These are phyloP conservation scores for Platynereis dumerilii DNA, from an alignment of 2,888 invertebrate genomes.

Conservation along the genomic window DNA sequence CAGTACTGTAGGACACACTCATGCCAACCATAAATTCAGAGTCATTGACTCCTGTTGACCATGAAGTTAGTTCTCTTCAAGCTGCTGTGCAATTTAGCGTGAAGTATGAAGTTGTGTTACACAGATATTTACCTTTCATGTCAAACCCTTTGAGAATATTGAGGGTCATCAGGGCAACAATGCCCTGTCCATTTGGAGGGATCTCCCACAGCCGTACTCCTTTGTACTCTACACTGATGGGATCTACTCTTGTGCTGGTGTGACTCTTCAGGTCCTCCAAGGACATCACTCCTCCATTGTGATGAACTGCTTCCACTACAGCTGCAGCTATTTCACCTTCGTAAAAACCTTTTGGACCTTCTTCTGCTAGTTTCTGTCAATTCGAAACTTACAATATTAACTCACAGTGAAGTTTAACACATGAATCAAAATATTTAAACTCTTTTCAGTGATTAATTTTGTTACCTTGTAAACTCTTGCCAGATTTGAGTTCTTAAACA, in stretches of 20 bases:
- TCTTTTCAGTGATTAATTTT: too few relatives aligned
- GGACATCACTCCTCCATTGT: slow-evolving; percentile 54
- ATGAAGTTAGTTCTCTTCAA: too few relatives aligned
- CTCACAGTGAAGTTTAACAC: background rate
- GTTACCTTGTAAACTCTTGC: slow-evolving; percentile 49
- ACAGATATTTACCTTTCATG: slow-evolving; percentile 48
- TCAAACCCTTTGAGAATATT: slow-evolving; percentile 62
- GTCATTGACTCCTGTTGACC: too few relatives aligned
- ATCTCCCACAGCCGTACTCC: slow-evolving; percentile 61
- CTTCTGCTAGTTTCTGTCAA: slow-evolving; percentile 43
- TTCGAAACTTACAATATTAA: background rate
- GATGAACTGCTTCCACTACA: slow-evolving; percentile 49
- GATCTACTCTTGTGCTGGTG: slow-evolving; percentile 46
- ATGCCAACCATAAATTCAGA: too few relatives aligned
- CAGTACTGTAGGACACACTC: too few relatives aligned
- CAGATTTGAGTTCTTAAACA: slow-evolving; percentile 54
- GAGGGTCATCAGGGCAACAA: slow-evolving; percentile 60
- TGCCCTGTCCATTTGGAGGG: slow-evolving; percentile 63
- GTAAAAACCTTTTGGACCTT: slow-evolving; percentile 57
- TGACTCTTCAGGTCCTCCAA: slow-evolving; percentile 55
- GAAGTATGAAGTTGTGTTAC: too few relatives aligned
- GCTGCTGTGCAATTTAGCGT: too few relatives aligned
- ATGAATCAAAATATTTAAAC: background rate
- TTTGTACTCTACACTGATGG: slow-evolving; percentile 52
- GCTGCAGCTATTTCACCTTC: slow-evolving; percentile 53